Evolutionary conservation across 2,797 vertebrate species (phyloP).

Genomic region (Parambassis ranga): DNA sequence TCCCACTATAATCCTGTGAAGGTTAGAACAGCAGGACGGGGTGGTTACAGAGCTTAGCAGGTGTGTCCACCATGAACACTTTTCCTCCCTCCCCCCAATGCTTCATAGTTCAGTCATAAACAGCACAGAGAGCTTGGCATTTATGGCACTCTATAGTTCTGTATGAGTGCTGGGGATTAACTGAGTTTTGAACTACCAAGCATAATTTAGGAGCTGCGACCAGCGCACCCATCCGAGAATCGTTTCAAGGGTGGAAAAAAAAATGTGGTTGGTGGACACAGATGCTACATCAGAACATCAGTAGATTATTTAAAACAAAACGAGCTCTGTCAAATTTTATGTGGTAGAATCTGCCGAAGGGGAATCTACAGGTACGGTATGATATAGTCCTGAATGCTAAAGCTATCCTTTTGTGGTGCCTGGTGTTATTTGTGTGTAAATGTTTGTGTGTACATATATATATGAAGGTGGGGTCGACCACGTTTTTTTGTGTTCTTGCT

Average conservation of each 20-base stretch:
- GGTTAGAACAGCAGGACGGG: conserved; percentile 49
- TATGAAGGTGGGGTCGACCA: not conserved
- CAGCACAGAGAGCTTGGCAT: conserved; percentile 27
- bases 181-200: conserved; percentile 17
- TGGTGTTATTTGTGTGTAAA: conserved; percentile 36
- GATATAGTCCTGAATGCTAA: conserved; percentile 16
- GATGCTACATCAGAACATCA: conserved; percentile 17
- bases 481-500: conserved; percentile 24
- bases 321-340: conserved; percentile 34
- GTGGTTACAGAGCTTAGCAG: conserved; percentile 39
- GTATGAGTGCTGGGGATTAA: not conserved
- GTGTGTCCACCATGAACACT: conserved; percentile 37
- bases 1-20: conserved; percentile 13
- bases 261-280: conserved; percentile 31
- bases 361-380: conserved; percentile 32
- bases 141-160: conserved; percentile 24
- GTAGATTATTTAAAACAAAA: conserved; percentile 37
- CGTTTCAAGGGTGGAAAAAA: conserved; percentile 28
- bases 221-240: conserved; percentile 51
- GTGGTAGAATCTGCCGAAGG: conserved; percentile 15
- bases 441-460: conserved; percentile 3
- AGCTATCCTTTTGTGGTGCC: conserved; percentile 22
- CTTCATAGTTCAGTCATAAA: not conserved
- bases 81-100: conserved; percentile 12
- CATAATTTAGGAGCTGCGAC: conserved; percentile 52